Conservation (phyloP, 1,140 invertebrate genomes). For the Melanaphis sacchari region DNA sequence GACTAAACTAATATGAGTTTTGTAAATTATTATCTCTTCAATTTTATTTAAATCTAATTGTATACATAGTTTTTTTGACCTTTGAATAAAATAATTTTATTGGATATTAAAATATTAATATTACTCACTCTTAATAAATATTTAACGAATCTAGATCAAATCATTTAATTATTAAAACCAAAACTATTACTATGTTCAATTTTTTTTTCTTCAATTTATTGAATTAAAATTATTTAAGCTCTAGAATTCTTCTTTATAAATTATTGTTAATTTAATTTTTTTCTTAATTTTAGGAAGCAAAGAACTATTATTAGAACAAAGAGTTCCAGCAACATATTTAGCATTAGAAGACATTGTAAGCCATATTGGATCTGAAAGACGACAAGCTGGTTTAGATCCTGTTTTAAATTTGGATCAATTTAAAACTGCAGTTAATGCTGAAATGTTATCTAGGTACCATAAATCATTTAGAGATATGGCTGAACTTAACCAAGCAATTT, state of each 20-base stretch:
- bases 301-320: conserved; percentile 89
- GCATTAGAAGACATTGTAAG: conserved; percentile 91
- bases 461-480: conserved; percentile 76
- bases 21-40: too few relatives aligned
- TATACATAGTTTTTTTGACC: too few relatives aligned
- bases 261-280: neutral
- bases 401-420: conserved; percentile 89
- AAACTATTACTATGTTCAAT: too few relatives aligned
- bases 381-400: conserved; percentile 76
- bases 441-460: conserved; percentile 71
- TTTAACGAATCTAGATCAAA: too few relatives aligned
- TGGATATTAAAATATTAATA: too few relatives aligned
- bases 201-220: neutral
- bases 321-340: conserved; percentile 94
- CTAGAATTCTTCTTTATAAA: neutral
- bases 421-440: conserved; percentile 73
- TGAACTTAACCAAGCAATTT: conserved; percentile 93
- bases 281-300: conserved; percentile 74
- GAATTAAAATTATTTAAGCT: neutral
- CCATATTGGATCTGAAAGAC: conserved; percentile 77
- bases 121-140: too few relatives aligned
- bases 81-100: too few relatives aligned
- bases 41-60: too few relatives aligned
- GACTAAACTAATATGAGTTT: too few relatives aligned
- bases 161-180: too few relatives aligned